Evolutionary conservation across 2,113 vertebrate species (phyloP), one percentile per base, ranked within the genome.

Genomic region (Elanus axillaris): DNA sequence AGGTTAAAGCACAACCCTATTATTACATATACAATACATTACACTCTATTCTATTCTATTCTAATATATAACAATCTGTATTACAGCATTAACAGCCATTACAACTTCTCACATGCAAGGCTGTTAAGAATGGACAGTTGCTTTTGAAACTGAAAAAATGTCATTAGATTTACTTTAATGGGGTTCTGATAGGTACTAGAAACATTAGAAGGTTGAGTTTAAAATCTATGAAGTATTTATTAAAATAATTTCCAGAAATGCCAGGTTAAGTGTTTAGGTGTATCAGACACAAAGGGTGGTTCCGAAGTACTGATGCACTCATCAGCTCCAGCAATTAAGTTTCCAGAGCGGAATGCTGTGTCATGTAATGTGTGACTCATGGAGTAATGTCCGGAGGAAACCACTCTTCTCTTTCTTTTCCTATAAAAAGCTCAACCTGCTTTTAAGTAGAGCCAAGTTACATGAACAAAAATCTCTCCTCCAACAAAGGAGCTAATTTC

Each of bases 311-410:
- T 29, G 53, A 76, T 31, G 73, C 12, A 21, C 29, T 76, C 80
- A 43, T 58, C 47, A 60, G 64, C 52, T 75, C 80, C 79, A 59
- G 89, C 69, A 78, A 27, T 50, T 42, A 29, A 16, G 48, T 25
- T 87, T 94, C 80, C 77, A 60, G 38, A 53, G 48, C 81, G 80
- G 71, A 95, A 91, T 62, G 80, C 94, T 95, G 91, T 74, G 80
- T 95, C 95, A 95, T 40, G 7, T 3, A 74, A 55, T 0, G 7
- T 43, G 66, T 89, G 94, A 96, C 83, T 96, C 91, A 71, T 0
- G 29, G 52, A 84, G 73, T 25, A 29, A 23, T 0, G 58, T 32
- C 91, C 53, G 1, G 68, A 89, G 91, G 73, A 95, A 94, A 86
- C 56, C 84, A 40, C 69, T 13, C n/a, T 72, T 43, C 73, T 80